Percentiles rank a stretch among this genome's conserved stretches.
Conservation (phyloP, 2,113 vertebrate species). For the Sceloporus undulatus region DNA sequence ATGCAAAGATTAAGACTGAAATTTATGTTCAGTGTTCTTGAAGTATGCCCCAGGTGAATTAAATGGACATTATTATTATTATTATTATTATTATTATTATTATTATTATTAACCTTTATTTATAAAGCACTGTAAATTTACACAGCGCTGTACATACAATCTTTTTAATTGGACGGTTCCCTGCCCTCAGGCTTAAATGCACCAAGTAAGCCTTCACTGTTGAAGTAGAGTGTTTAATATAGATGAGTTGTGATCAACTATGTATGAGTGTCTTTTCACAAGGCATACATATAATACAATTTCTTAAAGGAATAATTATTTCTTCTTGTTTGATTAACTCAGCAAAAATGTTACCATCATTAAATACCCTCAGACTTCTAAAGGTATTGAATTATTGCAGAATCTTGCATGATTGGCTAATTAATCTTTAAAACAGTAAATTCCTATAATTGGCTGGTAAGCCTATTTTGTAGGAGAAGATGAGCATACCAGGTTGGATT, state of each 20-base stretch:
- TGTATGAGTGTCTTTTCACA: not conserved
- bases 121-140: too few relatives aligned
- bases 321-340: not conserved
- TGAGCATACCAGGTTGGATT: not conserved
- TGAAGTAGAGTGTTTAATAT: not conserved
- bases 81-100: too few relatives aligned
- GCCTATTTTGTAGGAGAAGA: not conserved
- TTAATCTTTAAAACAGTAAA: not conserved
- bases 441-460: not conserved
- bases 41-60: not conserved
- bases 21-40: not conserved
- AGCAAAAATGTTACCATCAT: not conserved
- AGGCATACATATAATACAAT: not conserved
- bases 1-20: not conserved
- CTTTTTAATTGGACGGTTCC: too few relatives aligned
- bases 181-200: too few relatives aligned
- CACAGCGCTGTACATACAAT: too few relatives aligned
- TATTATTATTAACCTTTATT: too few relatives aligned
- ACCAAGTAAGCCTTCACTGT: not conserved
- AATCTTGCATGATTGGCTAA: not conserved
- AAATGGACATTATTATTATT: too few relatives aligned
- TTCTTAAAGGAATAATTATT: not conserved
- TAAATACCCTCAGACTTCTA: not conserved
- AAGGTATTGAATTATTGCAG: not conserved
- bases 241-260: not conserved